Evolutionary conservation across 1,140 invertebrate species (phyloP).

Genomic region (Steinernema khuongi): DNA sequence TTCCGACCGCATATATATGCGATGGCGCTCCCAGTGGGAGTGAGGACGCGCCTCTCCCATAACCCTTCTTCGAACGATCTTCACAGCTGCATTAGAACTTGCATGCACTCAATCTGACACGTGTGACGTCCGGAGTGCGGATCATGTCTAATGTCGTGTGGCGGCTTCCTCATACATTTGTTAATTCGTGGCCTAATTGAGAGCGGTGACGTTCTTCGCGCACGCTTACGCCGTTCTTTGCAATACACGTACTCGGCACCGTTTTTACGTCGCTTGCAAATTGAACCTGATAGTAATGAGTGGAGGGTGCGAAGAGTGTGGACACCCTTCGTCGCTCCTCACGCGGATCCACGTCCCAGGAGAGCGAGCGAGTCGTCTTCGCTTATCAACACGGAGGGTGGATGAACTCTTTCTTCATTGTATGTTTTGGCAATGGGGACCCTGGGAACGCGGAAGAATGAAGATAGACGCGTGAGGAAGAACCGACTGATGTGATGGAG

Average conservation of each 20-base stretch:
- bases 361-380: too few relatives aligned
- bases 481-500: too few relatives aligned
- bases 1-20: too few relatives aligned
- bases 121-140: background rate
- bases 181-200: background rate
- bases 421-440: too few relatives aligned
- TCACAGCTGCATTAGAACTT: background rate
- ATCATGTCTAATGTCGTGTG: background rate
- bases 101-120: background rate
- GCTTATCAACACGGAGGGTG: too few relatives aligned
- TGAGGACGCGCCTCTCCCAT: too few relatives aligned
- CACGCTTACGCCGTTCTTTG: too few relatives aligned
- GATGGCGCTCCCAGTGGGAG: too few relatives aligned
- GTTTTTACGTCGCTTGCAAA: slow-evolving; percentile 7
- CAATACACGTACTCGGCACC: background rate
- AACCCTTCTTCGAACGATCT: too few relatives aligned
- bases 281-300: slow-evolving; percentile 13
- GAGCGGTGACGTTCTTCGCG: background rate
- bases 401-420: too few relatives aligned
- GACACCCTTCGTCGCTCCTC: background rate
- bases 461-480: too few relatives aligned
- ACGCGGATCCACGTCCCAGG: background rate
- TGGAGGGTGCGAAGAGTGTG: background rate
- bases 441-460: too few relatives aligned
- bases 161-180: background rate